phyloP scores from a whole-genome alignment of 35 echinoderm and acorn worm species.

The Eucidaris tribuloides region DNA sequence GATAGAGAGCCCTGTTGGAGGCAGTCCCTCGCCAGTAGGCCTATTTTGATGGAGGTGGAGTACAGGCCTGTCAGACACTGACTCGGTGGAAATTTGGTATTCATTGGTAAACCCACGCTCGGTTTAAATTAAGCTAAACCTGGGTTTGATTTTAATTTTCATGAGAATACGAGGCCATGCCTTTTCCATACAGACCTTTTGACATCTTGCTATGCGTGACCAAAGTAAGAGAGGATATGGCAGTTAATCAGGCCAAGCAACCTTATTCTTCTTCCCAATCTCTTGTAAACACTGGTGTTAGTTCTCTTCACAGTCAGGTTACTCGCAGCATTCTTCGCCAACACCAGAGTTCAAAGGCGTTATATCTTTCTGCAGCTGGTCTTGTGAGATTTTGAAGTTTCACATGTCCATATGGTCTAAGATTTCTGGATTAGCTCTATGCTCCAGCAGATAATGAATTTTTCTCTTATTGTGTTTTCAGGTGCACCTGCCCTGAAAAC shows the following conservation, averaged over 20 bases:
- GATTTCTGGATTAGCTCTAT: too few species aligned
- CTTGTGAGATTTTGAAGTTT: background rate
- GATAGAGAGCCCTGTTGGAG: too few species aligned
- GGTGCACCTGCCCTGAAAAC: too few species aligned
- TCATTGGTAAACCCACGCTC: too few species aligned
- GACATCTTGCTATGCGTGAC: conserved; percentile 27
- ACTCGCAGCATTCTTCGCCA: conserved; percentile 20
- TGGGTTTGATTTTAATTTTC: conserved; percentile 1
- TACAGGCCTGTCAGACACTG: too few species aligned
- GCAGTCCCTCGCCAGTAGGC: too few species aligned
- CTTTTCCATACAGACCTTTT: background rate
- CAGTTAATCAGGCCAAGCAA: background rate
- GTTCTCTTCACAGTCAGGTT: background rate
- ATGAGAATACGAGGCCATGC: background rate
- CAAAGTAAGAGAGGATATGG: background rate
- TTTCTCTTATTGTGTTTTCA: too few species aligned
- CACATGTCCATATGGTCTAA: background rate
- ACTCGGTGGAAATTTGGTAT: too few species aligned
- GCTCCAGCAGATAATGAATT: too few species aligned
- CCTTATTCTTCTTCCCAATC: background rate
- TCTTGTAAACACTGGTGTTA: conserved; percentile 1
- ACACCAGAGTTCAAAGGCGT: conserved; percentile 30
- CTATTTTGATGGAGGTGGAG: too few species aligned
- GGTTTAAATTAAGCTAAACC: too few species aligned
- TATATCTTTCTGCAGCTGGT: background rate